Percentiles rank a stretch among this genome's conserved stretches.
These are phyloP conservation scores for Simalia tracyae DNA, from an alignment of 2,797 vertebrate genomes.

Conservation along the genomic window DNA sequence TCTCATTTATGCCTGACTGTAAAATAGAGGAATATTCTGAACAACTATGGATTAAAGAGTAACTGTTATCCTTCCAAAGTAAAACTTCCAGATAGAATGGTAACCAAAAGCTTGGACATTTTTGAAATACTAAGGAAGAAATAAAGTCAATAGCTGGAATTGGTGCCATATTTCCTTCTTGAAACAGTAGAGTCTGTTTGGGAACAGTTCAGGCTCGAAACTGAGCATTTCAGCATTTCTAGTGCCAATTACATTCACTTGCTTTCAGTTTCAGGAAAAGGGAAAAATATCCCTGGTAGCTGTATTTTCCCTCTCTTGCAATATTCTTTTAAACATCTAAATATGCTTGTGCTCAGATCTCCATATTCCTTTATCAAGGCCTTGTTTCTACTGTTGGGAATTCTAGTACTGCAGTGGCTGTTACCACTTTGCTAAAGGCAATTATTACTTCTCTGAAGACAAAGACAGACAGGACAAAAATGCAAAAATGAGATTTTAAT, in stretches of 20 bases:
- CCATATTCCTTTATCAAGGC: slow-evolving; percentile 51
- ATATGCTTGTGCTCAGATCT: slow-evolving; percentile 55
- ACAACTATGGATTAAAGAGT: not conserved
- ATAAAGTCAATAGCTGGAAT: slow-evolving; percentile 51
- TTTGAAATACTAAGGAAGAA: slow-evolving; percentile 55
- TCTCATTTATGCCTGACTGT: not conserved
- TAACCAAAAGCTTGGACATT: slow-evolving; percentile 51
- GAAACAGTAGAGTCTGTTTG: slow-evolving; percentile 61
- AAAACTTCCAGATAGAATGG: slow-evolving; percentile 44
- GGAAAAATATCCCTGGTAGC: slow-evolving; percentile 47
- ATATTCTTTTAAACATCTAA: slow-evolving; percentile 60
- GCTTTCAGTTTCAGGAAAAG: slow-evolving; percentile 54
- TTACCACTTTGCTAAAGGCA: slow-evolving; percentile 53
- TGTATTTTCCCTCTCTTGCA: slow-evolving; percentile 34
- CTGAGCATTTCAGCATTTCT: slow-evolving; percentile 62
- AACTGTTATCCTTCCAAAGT: slow-evolving; percentile 23
- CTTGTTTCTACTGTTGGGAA: slow-evolving; percentile 57
- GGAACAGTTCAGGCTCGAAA: slow-evolving; percentile 62
- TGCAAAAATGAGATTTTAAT: slow-evolving; percentile 61
- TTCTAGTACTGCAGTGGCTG: slow-evolving; percentile 53
- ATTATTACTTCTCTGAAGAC: slow-evolving; percentile 61
- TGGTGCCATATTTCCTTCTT: slow-evolving; percentile 53
- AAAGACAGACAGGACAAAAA: slow-evolving; percentile 53
- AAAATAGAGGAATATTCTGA: slow-evolving; percentile 21
- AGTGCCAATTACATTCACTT: slow-evolving; percentile 62